Evolutionary conservation across 2,797 vertebrate species (phyloP).

Genomic region (Hemitrygon akajei): DNA sequence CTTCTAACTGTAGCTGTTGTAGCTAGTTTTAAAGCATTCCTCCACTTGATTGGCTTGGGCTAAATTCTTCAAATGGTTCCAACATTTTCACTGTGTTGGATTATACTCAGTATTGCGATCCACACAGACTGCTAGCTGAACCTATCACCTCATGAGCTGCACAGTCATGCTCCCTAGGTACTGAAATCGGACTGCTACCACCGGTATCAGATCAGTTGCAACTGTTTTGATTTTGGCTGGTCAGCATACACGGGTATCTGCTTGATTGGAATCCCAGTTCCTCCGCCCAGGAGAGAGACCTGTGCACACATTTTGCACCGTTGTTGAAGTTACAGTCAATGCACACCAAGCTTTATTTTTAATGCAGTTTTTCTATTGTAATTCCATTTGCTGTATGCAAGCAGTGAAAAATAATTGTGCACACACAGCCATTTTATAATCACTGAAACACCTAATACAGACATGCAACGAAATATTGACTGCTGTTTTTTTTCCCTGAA

Average conservation of each 20-base stretch:
- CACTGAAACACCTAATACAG: background rate
- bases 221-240: background rate
- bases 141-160: background rate
- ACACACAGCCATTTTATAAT: background rate
- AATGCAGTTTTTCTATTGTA: background rate
- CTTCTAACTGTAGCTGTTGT: background rate
- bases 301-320: background rate
- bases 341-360: background rate
- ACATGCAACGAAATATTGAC: slow-evolving; percentile 23
- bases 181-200: background rate
- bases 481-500: background rate
- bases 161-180: background rate
- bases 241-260: background rate
- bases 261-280: background rate
- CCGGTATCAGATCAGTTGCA: background rate
- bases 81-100: background rate
- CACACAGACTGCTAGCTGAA: background rate
- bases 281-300: background rate
- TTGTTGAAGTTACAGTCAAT: background rate
- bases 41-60: background rate
- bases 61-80: background rate
- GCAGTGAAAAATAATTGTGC: background rate
- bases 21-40: background rate
- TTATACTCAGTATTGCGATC: background rate
- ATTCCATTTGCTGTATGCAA: background rate